These are phyloP conservation scores for Odontomyia ornata DNA, from an alignment of 2,888 invertebrate genomes.

Conservation along the genomic window DNA sequence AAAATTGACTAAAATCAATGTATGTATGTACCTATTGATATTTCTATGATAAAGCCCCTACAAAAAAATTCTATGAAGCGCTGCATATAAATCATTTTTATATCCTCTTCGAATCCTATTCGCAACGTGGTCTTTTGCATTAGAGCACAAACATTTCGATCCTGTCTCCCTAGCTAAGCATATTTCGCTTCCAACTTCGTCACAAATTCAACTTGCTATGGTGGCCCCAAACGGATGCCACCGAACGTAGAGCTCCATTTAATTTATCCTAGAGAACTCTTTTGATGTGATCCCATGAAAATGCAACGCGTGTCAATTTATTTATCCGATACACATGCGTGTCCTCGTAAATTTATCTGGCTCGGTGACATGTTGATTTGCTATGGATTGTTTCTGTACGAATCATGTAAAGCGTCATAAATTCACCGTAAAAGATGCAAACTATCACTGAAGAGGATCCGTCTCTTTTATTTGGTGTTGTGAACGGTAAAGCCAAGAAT, in stretches of 20 bases:
- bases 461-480: not conserved
- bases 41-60: too few relatives aligned
- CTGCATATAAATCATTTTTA: too few relatives aligned
- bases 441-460: not conserved
- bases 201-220: not conserved
- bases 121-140: too few relatives aligned
- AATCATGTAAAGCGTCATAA: conserved; percentile 39
- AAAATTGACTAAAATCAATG: too few relatives aligned
- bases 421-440: conserved; percentile 38
- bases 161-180: too few relatives aligned
- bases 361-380: conserved; percentile 38
- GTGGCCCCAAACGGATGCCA: not conserved
- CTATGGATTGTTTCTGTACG: conserved; percentile 36
- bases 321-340: conserved; percentile 18
- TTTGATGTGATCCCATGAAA: conserved; percentile 30
- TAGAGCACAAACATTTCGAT: too few relatives aligned
- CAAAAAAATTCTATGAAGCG: too few relatives aligned
- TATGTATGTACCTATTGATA: too few relatives aligned
- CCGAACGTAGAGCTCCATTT: conserved; percentile 14
- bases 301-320: conserved; percentile 43
- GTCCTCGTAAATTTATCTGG: conserved; percentile 20
- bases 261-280: conserved; percentile 19
- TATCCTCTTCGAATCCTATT: too few relatives aligned
- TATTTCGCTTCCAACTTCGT: too few relatives aligned
- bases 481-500: conserved; percentile 5